Conservation (phyloP, 2,888 invertebrate species). For the Meloe dianella region DNA sequence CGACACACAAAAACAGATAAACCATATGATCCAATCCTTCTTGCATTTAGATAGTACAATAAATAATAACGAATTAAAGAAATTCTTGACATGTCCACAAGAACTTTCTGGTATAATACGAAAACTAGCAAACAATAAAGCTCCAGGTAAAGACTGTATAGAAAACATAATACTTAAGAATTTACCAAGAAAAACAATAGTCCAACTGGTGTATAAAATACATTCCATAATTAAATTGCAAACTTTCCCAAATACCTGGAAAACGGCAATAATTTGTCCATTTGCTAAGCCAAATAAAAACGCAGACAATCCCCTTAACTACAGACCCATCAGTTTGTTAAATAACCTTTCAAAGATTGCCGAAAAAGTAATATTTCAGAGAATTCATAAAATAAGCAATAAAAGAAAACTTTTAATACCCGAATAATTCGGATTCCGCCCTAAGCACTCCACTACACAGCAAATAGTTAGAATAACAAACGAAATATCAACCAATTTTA, state of each 20-base stretch:
- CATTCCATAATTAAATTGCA: not conserved
- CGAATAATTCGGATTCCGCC: constrained; percentile 8
- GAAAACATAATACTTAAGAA: not conserved
- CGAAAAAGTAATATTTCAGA: constrained; percentile 6
- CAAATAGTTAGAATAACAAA: constrained; percentile 40
- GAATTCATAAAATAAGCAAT: not conserved
- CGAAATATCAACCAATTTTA: constrained; percentile 37
- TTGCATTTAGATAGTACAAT: no score
- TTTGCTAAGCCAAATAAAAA: not conserved
- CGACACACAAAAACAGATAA: no score
- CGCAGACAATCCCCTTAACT: not conserved
- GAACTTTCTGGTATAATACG: no score
- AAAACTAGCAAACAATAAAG: no score
- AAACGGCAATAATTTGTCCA: not conserved
- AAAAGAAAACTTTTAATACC: constrained; percentile 1
- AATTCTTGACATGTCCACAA: no score
- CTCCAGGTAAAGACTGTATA: not conserved
- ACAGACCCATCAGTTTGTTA: constrained; percentile 8
- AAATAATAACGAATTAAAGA: no score
- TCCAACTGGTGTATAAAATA: not conserved
- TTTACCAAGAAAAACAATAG: not conserved
- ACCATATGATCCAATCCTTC: no score
- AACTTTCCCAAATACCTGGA: not conserved
- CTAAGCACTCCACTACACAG: not conserved
- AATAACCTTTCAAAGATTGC: constrained; percentile 17